phyloP scores from a whole-genome alignment of 92 coral and sea anemone species.

The Bergia sp. region DNA sequence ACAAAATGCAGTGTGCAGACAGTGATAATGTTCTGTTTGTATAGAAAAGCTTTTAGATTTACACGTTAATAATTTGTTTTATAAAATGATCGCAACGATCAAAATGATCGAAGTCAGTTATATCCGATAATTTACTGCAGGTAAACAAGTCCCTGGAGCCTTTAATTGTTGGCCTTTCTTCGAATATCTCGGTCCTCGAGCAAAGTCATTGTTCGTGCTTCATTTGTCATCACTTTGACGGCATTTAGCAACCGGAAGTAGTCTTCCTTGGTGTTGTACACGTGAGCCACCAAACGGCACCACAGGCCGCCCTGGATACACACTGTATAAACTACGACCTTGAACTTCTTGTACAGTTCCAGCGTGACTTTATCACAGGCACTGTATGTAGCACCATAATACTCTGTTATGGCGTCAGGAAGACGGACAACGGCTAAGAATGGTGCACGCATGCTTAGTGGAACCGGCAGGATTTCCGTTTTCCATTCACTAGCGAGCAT shows the following conservation, averaged over 20 bases:
- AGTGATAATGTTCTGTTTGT: no score
- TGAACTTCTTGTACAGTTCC: no score
- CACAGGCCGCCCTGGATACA: slow-evolving; percentile 8
- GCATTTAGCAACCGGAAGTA: slow-evolving; percentile 13
- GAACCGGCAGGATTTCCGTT: slow-evolving; percentile 72
- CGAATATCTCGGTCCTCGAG: no score
- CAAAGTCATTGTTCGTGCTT: not conserved
- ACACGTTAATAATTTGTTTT: no score
- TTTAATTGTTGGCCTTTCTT: no score
- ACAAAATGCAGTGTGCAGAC: no score
- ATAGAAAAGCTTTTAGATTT: no score
- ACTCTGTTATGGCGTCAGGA: slow-evolving; percentile 24
- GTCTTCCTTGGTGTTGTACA: slow-evolving; percentile 21
- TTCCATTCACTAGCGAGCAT: slow-evolving; percentile 51
- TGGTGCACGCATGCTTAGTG: slow-evolving; percentile 35
- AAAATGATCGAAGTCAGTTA: no score
- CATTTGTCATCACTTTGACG: slow-evolving; percentile 5
- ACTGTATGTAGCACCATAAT: slow-evolving; percentile 62
- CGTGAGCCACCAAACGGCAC: slow-evolving; percentile 26
- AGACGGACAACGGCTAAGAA: slow-evolving; percentile 53
- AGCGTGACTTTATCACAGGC: slow-evolving; percentile 11
- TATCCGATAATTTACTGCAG: no score
- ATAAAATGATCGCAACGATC: no score
- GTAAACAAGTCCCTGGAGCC: no score
- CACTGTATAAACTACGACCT: not conserved